phyloP scores from a whole-genome alignment of 1,140 invertebrate species.

The Phymorhynchus buccinoides region DNA sequence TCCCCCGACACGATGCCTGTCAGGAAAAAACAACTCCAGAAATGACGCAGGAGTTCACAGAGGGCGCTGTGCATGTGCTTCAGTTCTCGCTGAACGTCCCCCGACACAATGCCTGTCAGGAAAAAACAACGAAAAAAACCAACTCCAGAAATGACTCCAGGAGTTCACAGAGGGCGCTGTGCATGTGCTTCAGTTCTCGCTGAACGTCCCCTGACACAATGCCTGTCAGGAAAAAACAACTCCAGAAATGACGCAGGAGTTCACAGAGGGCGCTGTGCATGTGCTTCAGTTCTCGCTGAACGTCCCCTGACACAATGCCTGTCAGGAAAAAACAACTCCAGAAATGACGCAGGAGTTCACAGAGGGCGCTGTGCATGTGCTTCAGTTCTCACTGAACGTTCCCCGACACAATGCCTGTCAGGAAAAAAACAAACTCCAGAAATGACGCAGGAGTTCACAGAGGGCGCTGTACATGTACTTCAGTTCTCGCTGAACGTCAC shows the following conservation, averaged over 20 bases:
- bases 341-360: conserved; percentile 89
- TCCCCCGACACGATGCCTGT: conserved; percentile 76
- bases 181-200: conserved; percentile 83
- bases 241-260: no score
- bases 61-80: no score
- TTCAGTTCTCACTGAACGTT: conserved; percentile 87
- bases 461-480: no score
- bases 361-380: conserved; percentile 84
- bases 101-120: no score
- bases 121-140: no score
- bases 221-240: conserved; percentile 50
- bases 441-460: no score
- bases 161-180: conserved; percentile 88
- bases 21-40: conserved; percentile 21
- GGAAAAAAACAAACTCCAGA: neutral
- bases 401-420: conserved; percentile 67
- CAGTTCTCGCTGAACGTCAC: no score
- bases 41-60: no score
- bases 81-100: no score
- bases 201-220: conserved; percentile 81
- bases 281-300: no score
- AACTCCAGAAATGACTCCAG: conserved; percentile 93
- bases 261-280: no score
- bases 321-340: neutral
- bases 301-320: no score